A percentile compares a stretch with the other conserved stretches of the same genome.
phyloP scores from a whole-genome alignment of 2,888 invertebrate species.

The Cantharis flavilabris region DNA sequence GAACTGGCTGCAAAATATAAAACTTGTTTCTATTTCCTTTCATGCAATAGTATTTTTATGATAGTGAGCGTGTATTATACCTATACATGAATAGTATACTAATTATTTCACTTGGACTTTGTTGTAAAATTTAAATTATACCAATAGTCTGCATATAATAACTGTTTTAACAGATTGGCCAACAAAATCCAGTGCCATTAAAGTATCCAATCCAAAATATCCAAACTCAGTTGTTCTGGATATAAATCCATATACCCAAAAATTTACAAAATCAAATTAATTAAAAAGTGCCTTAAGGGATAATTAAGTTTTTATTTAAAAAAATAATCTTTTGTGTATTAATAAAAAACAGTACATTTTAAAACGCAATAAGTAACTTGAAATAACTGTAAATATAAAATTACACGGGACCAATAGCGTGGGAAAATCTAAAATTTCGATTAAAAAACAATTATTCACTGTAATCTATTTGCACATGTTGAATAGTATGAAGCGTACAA shows the following conservation, averaged over 20 bases:
- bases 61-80: neutral
- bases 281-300: neutral
- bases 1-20: neutral
- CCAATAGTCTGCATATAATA: neutral
- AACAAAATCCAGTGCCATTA: neutral
- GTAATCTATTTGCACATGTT: neutral
- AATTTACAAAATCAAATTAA: neutral
- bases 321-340: neutral
- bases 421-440: neutral
- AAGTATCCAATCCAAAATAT: no score
- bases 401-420: neutral
- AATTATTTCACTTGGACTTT: neutral
- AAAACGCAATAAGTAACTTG: neutral
- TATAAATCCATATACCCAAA: neutral
- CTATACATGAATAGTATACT: neutral
- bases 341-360: neutral
- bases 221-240: neutral
- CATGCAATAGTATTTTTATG: neutral
- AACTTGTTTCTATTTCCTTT: neutral
- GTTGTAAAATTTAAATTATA: neutral
- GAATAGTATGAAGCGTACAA: neutral
- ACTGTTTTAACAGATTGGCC: neutral
- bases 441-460: neutral
- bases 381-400: neutral
- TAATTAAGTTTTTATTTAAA: neutral